A percentile compares a stretch with the other conserved stretches of the same genome.
phyloP scores from a whole-genome alignment of 2,113 vertebrate genomes.

The Neopipo cinnamomea region DNA sequence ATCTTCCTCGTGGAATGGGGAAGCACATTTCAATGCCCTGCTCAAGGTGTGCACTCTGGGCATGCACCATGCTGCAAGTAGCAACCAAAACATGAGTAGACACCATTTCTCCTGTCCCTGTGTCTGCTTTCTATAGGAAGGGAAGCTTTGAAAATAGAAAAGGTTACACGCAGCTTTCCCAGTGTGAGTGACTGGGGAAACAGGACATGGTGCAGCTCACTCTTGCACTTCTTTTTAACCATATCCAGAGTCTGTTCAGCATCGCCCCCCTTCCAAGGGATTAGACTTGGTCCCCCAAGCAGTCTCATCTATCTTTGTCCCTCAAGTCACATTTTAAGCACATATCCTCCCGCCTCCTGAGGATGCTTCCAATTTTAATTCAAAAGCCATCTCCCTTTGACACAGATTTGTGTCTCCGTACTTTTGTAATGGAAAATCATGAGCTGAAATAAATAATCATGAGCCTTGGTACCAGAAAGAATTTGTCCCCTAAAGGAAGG shows the following conservation, averaged over 20 bases:
- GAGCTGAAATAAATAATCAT: slow-evolving; percentile 57
- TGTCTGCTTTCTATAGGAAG: background rate
- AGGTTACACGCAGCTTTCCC: background rate
- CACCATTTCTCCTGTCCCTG: background rate
- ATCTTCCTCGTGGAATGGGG: background rate
- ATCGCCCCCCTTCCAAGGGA: background rate
- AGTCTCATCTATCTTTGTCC: background rate
- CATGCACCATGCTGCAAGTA: fast-evolving
- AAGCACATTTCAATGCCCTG: background rate
- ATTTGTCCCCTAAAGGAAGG: slow-evolving; percentile 44
- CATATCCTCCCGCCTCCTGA: background rate
- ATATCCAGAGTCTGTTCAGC: background rate
- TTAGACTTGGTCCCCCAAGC: background rate
- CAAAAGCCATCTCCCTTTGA: slow-evolving; percentile 13
- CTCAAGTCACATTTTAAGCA: slow-evolving; percentile 23
- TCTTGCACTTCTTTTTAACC: background rate
- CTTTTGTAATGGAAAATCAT: slow-evolving; percentile 41
- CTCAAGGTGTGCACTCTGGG: background rate
- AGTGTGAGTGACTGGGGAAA: background rate
- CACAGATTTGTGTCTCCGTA: slow-evolving; percentile 31
- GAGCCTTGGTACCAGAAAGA: slow-evolving; percentile 18
- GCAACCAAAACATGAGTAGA: background rate
- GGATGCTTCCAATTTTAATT: slow-evolving; percentile 15
- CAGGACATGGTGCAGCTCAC: background rate
- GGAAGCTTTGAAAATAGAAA: background rate